phyloP scores from a whole-genome alignment of 2,113 vertebrate genomes.

The Psophia crepitans region DNA sequence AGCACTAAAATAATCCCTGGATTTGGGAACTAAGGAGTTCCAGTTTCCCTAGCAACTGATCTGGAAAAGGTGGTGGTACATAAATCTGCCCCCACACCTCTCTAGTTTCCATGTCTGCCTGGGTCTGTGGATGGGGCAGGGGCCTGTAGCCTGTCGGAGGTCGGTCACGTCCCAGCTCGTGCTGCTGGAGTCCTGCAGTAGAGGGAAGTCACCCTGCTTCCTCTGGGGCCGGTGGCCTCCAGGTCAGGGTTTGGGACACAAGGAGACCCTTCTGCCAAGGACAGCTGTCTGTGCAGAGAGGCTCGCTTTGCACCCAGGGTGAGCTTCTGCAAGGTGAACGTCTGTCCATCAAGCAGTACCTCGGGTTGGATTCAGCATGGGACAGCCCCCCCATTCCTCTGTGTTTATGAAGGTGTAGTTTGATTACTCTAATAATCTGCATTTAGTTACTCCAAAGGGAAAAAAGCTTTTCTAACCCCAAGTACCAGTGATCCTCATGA shows the following conservation, averaged over 20 bases:
- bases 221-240: neutral
- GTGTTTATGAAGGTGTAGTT: neutral
- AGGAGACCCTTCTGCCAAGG: neutral
- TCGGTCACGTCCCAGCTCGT: neutral
- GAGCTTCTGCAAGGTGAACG: neutral
- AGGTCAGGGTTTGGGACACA: rapidly evolving
- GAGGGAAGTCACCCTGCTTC: neutral
- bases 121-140: neutral
- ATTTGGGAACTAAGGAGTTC: neutral
- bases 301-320: neutral
- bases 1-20: neutral
- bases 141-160: neutral
- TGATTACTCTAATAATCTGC: neutral
- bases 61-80: neutral
- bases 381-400: neutral
- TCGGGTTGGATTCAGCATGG: rapidly evolving
- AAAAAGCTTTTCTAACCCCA: neutral
- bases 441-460: neutral
- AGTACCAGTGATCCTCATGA: neutral
- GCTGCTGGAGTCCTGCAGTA: no score
- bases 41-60: neutral
- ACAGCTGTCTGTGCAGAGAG: neutral
- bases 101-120: no score
- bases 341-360: neutral
- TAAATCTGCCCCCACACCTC: no score